Evolutionary conservation across 30 jellyfish, hydroid and myxozoan species (phyloP), one percentile per base, ranked within the genome.

Genomic region (Aurelia sp.): DNA sequence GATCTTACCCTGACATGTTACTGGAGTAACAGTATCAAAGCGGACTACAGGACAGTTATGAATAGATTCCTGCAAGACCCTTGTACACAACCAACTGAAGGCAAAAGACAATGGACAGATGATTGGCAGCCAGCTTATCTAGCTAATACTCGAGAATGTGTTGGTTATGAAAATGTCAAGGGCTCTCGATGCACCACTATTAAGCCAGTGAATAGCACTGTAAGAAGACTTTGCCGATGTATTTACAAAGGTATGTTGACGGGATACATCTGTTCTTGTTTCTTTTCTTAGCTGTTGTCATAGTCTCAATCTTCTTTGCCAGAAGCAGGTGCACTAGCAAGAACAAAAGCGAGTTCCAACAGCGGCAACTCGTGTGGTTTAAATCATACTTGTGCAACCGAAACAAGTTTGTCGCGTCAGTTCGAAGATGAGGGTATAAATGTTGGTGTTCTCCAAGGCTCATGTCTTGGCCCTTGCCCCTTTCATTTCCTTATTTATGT

Each of bases 71-170:
- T 20, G 17, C 55, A 44, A 44, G 52, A 38, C 4, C 33, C 82
- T 9, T 48, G 85, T 48, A 35, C 18, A 21, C 35, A 33, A 17
- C 41, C 48, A 73, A 12, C 33, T 7, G 47, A 0, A 8, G 81
- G 63, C 27, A 70, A 24, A 24, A 30, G 19, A 15, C 38, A n/a
- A 18, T 69, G 92, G 86, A 30, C 7, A 18, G 52, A 70, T n/a
- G 86, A 70, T 31, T 83, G 92, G 92, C 92, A 83, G 22, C 92
- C 92, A 4, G 92, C 92, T 2, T 69, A 33, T 44, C 57, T 63
- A 1, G 44, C 24, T 7, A 38, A 69, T 22, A 47, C 58, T 12
- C 15, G 44, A 3, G n/a, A 59, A 38, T 83, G 92, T 70, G 66
- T 72, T 35, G 92, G 92, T 0, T 83, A 16, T 35, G 57, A 69